Conservation (phyloP, 2,113 vertebrate species). For the Lagopus leucura region DNA sequence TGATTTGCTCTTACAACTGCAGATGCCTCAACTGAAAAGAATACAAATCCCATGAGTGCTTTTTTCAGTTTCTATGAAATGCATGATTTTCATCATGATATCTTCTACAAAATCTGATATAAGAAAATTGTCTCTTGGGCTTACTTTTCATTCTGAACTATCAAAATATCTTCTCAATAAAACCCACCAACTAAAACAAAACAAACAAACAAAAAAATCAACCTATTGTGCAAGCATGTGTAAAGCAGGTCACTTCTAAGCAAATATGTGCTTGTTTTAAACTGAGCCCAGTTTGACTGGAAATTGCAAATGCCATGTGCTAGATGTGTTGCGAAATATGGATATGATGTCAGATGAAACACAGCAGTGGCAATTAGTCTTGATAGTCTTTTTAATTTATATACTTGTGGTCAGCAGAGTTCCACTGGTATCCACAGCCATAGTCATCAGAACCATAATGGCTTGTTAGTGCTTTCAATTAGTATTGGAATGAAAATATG, state of each 20-base stretch:
- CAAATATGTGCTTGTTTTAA: neutral
- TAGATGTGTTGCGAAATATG: neutral
- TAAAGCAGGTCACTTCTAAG: neutral
- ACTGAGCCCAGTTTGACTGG: neutral
- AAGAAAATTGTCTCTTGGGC: neutral
- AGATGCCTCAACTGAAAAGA: neutral
- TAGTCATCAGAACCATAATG: neutral
- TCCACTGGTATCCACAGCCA: neutral
- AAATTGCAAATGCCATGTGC: neutral
- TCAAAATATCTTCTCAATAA: neutral
- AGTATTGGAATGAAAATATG: neutral
- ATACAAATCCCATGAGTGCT: rapidly evolving
- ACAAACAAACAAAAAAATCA: rapidly evolving
- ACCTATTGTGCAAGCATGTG: neutral
- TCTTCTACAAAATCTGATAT: neutral
- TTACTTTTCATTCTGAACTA: neutral
- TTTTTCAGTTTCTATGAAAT: neutral
- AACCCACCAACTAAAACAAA: neutral
- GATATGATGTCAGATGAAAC: neutral
- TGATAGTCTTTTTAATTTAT: neutral
- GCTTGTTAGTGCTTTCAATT: neutral
- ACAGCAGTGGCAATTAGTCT: neutral
- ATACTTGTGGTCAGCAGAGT: neutral
- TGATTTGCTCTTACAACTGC: neutral
- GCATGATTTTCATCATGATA: neutral